These are phyloP conservation scores for Anolis carolinensis DNA, from an alignment of 2,113 vertebrate species.

Conservation along the genomic window DNA sequence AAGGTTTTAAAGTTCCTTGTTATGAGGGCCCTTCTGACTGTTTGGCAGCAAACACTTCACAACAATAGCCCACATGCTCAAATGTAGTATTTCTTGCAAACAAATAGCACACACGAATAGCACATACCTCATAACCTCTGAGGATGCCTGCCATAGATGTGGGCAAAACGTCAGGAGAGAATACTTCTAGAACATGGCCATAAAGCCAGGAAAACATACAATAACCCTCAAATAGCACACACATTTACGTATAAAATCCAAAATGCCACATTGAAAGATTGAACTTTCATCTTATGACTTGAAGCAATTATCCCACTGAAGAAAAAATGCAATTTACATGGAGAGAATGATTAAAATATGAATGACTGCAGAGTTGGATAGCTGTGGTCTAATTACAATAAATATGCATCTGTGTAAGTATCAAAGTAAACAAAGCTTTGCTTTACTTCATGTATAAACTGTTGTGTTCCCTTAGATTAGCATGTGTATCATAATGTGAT, in stretches of 20 bases:
- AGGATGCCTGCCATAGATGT: too few relatives aligned
- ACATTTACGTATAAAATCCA: not conserved
- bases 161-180: too few relatives aligned
- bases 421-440: not conserved
- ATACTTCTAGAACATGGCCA: too few relatives aligned
- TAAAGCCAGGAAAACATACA: too few relatives aligned
- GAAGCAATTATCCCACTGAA: not conserved
- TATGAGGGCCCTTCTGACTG: too few relatives aligned
- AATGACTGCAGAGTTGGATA: too few relatives aligned
- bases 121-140: too few relatives aligned
- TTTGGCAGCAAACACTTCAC: not conserved
- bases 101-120: not conserved
- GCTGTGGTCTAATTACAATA: not conserved
- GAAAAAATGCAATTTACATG: too few relatives aligned
- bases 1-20: not conserved
- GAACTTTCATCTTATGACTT: not conserved
- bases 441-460: not conserved
- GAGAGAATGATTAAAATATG: too few relatives aligned
- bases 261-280: not conserved
- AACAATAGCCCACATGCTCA: not conserved
- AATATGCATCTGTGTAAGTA: not conserved
- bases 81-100: not conserved
- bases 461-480: not conserved
- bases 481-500: not conserved
- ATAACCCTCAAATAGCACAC: not conserved